Evolutionary conservation across 1,140 invertebrate genomes (phyloP).

Genomic region (Cydia fagiglandana): DNA sequence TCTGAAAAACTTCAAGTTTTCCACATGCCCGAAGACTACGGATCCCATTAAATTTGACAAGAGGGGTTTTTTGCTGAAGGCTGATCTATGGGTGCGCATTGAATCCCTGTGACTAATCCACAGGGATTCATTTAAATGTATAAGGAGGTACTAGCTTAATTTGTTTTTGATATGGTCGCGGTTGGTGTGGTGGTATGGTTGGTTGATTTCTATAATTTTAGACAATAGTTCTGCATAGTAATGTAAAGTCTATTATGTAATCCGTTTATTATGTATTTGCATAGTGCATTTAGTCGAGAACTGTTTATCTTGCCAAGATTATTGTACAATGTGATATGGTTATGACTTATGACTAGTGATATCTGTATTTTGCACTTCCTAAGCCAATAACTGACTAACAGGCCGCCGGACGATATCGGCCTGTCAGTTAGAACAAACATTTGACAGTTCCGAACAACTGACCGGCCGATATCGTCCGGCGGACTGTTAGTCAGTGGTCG

Average conservation of each 20-base stretch:
- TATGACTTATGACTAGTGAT: neutral
- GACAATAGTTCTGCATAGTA: too few species aligned
- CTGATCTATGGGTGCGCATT: conserved; percentile 56
- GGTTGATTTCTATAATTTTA: too few species aligned
- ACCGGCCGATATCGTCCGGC: too few species aligned
- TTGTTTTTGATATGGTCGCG: neutral
- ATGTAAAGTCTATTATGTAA: too few species aligned
- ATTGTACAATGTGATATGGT: neutral
- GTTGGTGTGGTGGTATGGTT: neutral
- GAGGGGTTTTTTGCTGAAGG: conserved; percentile 55
- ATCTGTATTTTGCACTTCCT: too few species aligned
- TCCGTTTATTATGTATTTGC: neutral
- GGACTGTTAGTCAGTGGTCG: too few species aligned
- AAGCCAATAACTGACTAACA: too few species aligned
- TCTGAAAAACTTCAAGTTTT: conserved; percentile 67
- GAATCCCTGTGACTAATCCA: conserved; percentile 33
- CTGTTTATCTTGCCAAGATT: neutral
- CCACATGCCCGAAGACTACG: conserved; percentile 54
- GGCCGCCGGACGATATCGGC: too few species aligned
- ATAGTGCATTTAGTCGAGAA: neutral
- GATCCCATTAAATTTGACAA: conserved; percentile 57
- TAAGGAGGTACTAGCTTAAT: neutral
- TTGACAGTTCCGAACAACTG: too few species aligned
- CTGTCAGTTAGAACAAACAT: too few species aligned
- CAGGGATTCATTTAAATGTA: neutral